Evolutionary conservation across 2,888 invertebrate species (phyloP).

Genomic region (Polyploca ridens): DNA sequence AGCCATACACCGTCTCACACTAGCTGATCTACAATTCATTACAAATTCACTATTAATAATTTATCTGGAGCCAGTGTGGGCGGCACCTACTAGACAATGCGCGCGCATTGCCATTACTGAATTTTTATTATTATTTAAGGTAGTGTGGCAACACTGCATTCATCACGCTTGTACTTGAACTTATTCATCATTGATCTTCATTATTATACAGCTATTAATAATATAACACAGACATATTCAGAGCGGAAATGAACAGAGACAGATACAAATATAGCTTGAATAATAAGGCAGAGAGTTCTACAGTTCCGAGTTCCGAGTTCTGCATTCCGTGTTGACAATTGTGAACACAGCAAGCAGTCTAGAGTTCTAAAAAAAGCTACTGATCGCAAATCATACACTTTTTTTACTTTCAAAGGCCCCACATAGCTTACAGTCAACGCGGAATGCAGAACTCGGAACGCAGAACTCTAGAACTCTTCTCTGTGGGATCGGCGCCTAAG

Average conservation of each 20-base stretch:
- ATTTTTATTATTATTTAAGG: slow-evolving; percentile 60
- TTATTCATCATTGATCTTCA: slow-evolving; percentile 7
- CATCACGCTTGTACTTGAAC: slow-evolving; percentile 13
- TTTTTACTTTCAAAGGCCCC: too few relatives aligned
- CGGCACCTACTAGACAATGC: slow-evolving; percentile 66
- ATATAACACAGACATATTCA: background rate
- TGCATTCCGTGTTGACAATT: too few relatives aligned
- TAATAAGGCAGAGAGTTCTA: too few relatives aligned
- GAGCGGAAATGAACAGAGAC: background rate
- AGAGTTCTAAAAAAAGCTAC: too few relatives aligned
- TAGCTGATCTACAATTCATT: slow-evolving; percentile 65
- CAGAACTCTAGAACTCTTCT: too few relatives aligned
- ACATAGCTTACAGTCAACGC: too few relatives aligned
- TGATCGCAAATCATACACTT: too few relatives aligned
- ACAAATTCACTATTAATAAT: slow-evolving; percentile 82
- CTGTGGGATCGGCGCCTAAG: too few relatives aligned
- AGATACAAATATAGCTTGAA: too few relatives aligned
- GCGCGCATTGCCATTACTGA: slow-evolving; percentile 57
- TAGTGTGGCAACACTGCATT: slow-evolving; percentile 49
- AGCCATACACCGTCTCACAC: background rate
- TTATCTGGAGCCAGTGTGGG: slow-evolving; percentile 80
- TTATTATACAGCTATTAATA: background rate
- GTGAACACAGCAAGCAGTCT: too few relatives aligned
- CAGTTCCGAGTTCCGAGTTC: too few relatives aligned
- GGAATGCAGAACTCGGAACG: too few relatives aligned